Evolutionary conservation across 2,888 invertebrate species (phyloP), one percentile per base, ranked within the genome.

Genomic region (Rhogogaster chlorosoma): DNA sequence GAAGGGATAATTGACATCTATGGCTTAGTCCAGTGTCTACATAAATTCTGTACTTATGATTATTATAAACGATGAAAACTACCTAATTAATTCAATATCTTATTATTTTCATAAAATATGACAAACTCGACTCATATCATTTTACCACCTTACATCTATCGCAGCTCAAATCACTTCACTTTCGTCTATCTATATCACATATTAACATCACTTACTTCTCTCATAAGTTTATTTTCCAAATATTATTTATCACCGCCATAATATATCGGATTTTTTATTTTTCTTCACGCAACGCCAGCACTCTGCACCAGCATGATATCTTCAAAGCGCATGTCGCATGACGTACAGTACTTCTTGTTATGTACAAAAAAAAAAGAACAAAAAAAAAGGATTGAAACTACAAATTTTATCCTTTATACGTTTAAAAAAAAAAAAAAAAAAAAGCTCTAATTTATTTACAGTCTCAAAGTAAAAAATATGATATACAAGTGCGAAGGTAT

Each of bases 141-240:
- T 85, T 75, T 84, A 84, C 53, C 82, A 86, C 85, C 86, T 82
- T 84, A 84, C 87, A 87, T 87, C 86, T 86, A 84, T 86, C 86
- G 87, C 87, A 87, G 86, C 86, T 87, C 87, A 86, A 85, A 83
- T 83, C 83, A 83, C 83, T 67, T 83, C 83, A 83, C 83, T 83
- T 83, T 70, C 67, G 64, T 83, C 83, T 70, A 67, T 67, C 38
- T 67, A 36, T 29, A 45, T 32, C 18, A 75, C n/a, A n/a, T 45
- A 42, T 22, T 29, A 61, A 49, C 49, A 49, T 77, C 53, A 73
- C 73, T 29, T 18, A 70, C 32, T 18, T 80, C 61, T 61, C 15
- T 80, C 49, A 80, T 80, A 57, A 80, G 0, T 49, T 61, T n/a
- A 80, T 85, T 84, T 45, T 73, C 80, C 78, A 73, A 45, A 18